These are phyloP conservation scores for Plebejus anna DNA, from an alignment of 2,888 invertebrate species.

Conservation along the genomic window DNA sequence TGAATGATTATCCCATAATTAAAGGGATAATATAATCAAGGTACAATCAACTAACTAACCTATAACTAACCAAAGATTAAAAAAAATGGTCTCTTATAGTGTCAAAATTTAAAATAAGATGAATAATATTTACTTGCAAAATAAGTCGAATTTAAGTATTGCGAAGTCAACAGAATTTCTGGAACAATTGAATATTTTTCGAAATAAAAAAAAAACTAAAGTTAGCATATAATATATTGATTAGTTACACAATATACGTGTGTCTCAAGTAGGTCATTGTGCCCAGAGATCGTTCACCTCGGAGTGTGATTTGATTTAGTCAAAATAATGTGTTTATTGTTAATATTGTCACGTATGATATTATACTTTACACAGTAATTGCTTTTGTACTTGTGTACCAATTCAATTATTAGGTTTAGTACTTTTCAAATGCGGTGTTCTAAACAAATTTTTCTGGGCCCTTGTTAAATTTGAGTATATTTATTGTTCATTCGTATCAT, in stretches of 20 bases:
- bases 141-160: not conserved
- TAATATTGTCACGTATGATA: constrained; percentile 29
- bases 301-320: constrained; percentile 1
- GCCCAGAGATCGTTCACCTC: constrained; percentile 57
- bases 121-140: not conserved
- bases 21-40: not conserved
- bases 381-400: not conserved
- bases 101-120: not conserved
- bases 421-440: too few species aligned
- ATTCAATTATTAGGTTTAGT: too few species aligned
- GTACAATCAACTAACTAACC: not conserved
- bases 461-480: too few species aligned
- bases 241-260: constrained; percentile 44
- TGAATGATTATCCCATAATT: too few species aligned
- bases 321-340: not conserved
- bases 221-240: constrained; percentile 8
- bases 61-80: not conserved
- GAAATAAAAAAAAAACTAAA: not conserved
- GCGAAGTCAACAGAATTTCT: constrained; percentile 15
- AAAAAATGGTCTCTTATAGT: not conserved
- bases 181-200: constrained; percentile 22
- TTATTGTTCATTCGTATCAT: too few species aligned
- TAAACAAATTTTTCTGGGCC: not conserved
- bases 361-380: not conserved
- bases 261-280: constrained; percentile 59